phyloP scores from a whole-genome alignment of 64 coral and sea anemone species.

The Acropora yongei region DNA sequence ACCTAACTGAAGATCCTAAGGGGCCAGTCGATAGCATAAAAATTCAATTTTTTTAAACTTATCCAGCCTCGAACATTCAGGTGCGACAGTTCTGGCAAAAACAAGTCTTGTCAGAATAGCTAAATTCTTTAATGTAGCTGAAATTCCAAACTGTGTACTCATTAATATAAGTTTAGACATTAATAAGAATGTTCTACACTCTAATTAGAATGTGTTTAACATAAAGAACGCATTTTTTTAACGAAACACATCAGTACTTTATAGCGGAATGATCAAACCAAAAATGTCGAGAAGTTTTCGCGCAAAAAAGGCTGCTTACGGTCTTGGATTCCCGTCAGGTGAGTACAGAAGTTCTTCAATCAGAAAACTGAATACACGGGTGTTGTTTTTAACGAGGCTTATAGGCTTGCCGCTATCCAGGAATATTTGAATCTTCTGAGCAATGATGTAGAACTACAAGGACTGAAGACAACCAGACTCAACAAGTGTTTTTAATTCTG shows the following conservation, averaged over 20 bases:
- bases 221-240: neutral
- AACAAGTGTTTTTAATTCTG: neutral
- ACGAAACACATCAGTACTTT: neutral
- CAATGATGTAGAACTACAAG: neutral
- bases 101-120: too few species aligned
- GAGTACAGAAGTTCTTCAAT: neutral
- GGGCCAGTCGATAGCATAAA: too few species aligned
- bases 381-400: neutral
- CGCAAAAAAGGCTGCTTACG: neutral
- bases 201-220: too few species aligned
- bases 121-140: too few species aligned
- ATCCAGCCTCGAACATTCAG: too few species aligned
- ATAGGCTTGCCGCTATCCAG: neutral
- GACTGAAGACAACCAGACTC: neutral
- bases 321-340: conserved; percentile 5
- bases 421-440: neutral
- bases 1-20: too few species aligned
- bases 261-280: neutral
- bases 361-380: too few species aligned
- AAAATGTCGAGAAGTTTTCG: conserved; percentile 19
- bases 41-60: too few species aligned
- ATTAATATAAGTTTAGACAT: too few species aligned
- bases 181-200: too few species aligned
- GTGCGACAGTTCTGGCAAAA: too few species aligned
- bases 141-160: too few species aligned